Percentiles rank a stretch among this genome's conserved stretches.
These are phyloP conservation scores for Pseudoatta argentina DNA, from an alignment of 1,140 invertebrate genomes.

Conservation along the genomic window DNA sequence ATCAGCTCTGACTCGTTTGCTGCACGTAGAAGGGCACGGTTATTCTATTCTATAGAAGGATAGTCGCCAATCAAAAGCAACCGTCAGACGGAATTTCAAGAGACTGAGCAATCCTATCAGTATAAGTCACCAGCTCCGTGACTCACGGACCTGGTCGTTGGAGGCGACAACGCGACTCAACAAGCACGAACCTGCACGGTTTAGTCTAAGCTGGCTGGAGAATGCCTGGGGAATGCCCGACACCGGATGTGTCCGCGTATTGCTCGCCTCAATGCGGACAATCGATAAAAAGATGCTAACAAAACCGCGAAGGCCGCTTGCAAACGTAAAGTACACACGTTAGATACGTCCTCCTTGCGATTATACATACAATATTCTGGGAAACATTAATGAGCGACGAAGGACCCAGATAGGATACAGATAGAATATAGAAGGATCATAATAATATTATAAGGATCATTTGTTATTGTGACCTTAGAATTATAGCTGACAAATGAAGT, in stretches of 20 bases:
- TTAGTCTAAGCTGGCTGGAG: background rate
- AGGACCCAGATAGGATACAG: too few species aligned
- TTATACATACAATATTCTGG: background rate
- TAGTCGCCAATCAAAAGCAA: background rate
- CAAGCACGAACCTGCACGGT: slow-evolving; percentile 39
- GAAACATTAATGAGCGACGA: background rate
- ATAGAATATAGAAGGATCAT: too few species aligned
- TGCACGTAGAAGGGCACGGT: background rate
- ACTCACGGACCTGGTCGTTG: slow-evolving; percentile 13
- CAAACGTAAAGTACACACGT: background rate
- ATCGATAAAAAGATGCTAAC: slow-evolving; percentile 57
- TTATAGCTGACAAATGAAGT: too few species aligned
- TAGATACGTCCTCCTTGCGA: background rate
- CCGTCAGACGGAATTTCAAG: background rate
- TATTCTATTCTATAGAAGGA: background rate
- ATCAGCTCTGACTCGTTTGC: background rate
- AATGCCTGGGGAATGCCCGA: background rate
- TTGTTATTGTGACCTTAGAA: too few species aligned
- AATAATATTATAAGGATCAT: too few species aligned
- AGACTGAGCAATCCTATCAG: background rate
- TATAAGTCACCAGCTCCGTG: slow-evolving; percentile 38
- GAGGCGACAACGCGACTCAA: background rate
- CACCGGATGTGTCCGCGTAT: slow-evolving; percentile 7
- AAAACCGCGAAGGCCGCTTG: slow-evolving; percentile 6
- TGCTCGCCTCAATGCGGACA: background rate